Base-by-base conservation (phyloP, 2,797 vertebrate genomes). In the Alauda arvensis region DNA sequence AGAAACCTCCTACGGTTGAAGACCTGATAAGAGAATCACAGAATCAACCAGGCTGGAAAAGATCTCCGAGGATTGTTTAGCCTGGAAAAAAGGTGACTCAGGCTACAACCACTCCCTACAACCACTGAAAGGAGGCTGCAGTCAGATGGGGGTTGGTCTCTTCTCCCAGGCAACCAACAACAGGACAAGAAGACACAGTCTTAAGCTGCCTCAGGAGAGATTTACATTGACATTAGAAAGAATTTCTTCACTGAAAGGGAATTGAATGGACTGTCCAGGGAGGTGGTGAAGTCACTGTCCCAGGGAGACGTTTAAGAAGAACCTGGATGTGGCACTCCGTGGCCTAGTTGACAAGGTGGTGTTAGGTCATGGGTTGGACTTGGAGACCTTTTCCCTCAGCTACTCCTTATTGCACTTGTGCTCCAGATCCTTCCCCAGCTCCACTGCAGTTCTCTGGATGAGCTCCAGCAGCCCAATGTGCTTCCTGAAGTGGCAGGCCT, bases 391-490 rank as follows among this genome's bases (percentile, higher is more conserved):
- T 34, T 62, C 15, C 28, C 23, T 37, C n/a, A n/a, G 28, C 16
- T 37, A 18, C 15, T 66, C 10, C n/a, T 59, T 26, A 14, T 0
- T 23, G 6, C 18, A 39, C 15, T n/a, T 29, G n/a, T n/a, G 19
- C 1, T 45, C 28, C 28, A 83, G 15, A 52, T 14, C 23, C 39
- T 59, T 66, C 3, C 11, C 28, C 53, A 74, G n/a, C 10, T 49
- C 18, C 45, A 23, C 0, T 37, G n/a, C 8, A 31, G 31, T 65
- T 57, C 43, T 37, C 37, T 37, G 26, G 37, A 66, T n/a, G 16
- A 3, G 3, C 29, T 14, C 9, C 25, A 42, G 17, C 9, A 18
- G 2, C 6, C 10, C 31, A 56, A 6, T 4, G 3, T 26, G 6
- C 9, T 49, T 26, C 21, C 20, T 26, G 26, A 57, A 23, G 1